A percentile compares a stretch with the other conserved stretches of the same genome.
These are phyloP conservation scores for Pentalonia nigronervosa DNA, from an alignment of 1,140 invertebrate genomes.

Conservation along the genomic window DNA sequence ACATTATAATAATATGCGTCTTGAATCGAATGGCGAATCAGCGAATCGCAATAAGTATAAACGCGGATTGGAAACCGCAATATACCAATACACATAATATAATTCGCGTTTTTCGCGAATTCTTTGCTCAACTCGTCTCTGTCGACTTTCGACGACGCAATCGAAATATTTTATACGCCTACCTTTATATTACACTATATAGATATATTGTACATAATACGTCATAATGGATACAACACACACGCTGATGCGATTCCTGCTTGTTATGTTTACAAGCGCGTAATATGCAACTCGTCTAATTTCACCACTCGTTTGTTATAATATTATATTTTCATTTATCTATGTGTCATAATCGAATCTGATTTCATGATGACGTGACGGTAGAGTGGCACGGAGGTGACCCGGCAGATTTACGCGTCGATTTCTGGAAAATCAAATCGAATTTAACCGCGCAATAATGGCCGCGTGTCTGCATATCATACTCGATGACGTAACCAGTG, in stretches of 20 bases:
- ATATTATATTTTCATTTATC: conserved; percentile 9
- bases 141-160: not conserved
- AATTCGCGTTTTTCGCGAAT: not conserved
- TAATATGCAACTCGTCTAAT: conserved; percentile 4
- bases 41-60: not conserved
- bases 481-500: not conserved
- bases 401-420: not conserved
- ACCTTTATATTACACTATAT: not conserved
- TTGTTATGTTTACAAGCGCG: not conserved
- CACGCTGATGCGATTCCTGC: not conserved
- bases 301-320: not conserved
- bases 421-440: not conserved
- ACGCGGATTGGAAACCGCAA: too few species aligned
- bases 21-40: not conserved
- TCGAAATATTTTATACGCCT: not conserved
- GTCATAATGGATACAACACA: not conserved
- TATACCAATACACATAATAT: not conserved
- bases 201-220: not conserved
- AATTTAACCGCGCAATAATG: not conserved
- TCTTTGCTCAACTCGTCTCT: not conserved
- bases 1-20: not conserved
- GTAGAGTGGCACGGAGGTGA: not conserved
- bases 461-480: too few species aligned
- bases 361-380: not conserved
- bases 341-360: not conserved